Base-by-base conservation (phyloP, 2,797 vertebrate species). In the Sebastiscus tertius region DNA sequence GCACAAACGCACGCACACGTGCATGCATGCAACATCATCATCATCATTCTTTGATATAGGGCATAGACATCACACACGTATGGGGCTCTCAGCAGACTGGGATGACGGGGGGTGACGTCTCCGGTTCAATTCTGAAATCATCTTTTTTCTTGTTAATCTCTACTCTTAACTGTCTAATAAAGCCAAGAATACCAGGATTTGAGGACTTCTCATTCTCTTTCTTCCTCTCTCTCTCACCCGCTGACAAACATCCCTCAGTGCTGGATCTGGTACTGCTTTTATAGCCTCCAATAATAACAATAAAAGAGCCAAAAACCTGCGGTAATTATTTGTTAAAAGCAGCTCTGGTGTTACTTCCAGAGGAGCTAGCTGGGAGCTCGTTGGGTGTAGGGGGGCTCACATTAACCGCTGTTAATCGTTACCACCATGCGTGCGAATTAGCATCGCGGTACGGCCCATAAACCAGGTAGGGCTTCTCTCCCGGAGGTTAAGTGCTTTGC, bases 301-400 rank as follows among this genome's bases (percentile, higher is more conserved):
- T 83, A 89, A 91, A 86, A 80, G 82, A 90, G 84, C 88, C 39
- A 54, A 72, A 88, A 79, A 86, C 63, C 61, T 83, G 67, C 55
- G 79, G 75, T 90, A 89, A 92, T 92, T 91, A 88, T 91, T 86
- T 90, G 92, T 94, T 90, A 74, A 91, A 91, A 87, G 84, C 81
- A 77, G 72, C 81, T 66, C 49, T 49, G 60, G 56, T n/a, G n/a
- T 66, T 84, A 78, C 71, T 87, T 89, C 77, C 86, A 87, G 77
- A 85, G 68, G 73, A 72, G 77, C 79, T 68, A 68, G 72, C 71
- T 65, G 81, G 73, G 76, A 75, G 77, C 69, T 80, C 20, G 29
- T 46, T 84, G 62, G 54, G 85, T 24, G 81, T 29, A 22, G 5
- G 82, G 72, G 75, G 84, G 69, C 70, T 89, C 74, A 64, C 81